Evolutionary conservation across 2,113 vertebrate genomes (phyloP).

Genomic region (Thamnophis sirtalis): DNA sequence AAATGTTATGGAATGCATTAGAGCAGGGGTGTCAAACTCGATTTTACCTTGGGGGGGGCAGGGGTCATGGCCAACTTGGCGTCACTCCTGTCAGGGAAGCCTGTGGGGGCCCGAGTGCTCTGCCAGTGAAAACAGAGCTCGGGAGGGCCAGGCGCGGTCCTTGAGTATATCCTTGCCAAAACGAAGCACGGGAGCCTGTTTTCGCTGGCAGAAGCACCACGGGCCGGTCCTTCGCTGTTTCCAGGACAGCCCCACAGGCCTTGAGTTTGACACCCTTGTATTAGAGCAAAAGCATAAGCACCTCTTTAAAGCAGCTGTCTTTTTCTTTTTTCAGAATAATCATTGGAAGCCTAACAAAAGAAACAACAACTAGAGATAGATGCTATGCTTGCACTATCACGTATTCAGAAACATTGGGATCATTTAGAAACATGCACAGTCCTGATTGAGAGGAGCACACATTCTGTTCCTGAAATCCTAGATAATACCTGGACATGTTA

Average conservation of each 20-base stretch:
- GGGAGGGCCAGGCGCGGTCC: no score
- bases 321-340: not conserved
- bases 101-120: no score
- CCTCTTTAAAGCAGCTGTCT: not conserved
- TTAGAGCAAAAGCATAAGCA: not conserved
- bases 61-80: no score
- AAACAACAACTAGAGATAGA: not conserved
- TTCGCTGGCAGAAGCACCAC: no score
- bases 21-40: not conserved
- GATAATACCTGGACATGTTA: not conserved
- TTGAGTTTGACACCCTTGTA: not conserved
- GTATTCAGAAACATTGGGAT: not conserved
- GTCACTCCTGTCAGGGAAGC: no score
- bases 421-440: not conserved
- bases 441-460: not conserved
- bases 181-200: no score
- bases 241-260: no score
- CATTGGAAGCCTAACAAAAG: not conserved
- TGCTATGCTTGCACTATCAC: not conserved
- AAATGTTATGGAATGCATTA: not conserved
- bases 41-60: no score
- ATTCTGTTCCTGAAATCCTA: not conserved
- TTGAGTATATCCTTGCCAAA: no score
- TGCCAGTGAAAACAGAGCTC: no score
- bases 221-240: no score